Evolutionary conservation across 2,888 invertebrate genomes (phyloP), one percentile per base, ranked within the genome.

Genomic region (Proisotoma minuta): DNA sequence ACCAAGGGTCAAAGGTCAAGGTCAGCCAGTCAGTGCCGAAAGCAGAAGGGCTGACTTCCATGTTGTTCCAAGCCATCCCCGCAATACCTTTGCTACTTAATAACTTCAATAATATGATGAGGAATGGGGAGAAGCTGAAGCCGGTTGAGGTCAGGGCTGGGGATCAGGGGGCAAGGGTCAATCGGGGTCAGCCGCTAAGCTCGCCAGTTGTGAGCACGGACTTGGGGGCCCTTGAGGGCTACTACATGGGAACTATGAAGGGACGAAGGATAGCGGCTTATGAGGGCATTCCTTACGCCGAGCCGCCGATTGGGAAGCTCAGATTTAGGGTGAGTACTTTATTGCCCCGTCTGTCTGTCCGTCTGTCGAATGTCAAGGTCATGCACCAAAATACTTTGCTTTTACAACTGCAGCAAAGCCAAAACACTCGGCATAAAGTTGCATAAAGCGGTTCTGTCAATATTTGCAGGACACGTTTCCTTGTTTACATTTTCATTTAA

Each of bases 271-370:
- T 66, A 20, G 34, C 47, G 22, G 58, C 66, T 15, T 66, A 63
- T 57, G 61, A 66, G 54, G 66, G 66, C 12, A 62, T 67, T 50
- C 70, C 70, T 0, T 72, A 60, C 28, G 72, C 65, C 2, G 67
- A 73, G 27, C 56, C 68, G 1, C 69, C 72, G 0, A 26, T 68
- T 2, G 69, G 68, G 1, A 40, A 57, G 10, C 26, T 59, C 1
- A 54, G 72, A 18, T 72, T 72, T 56, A 50, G 58, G 56, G 71
- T 71, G 50, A 54, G 62, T 50, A 50, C 15, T n/a, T n/a, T n/a
- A n/a, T n/a, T n/a, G n/a, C n/a, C n/a, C n/a, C n/a, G n/a, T n/a
- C n/a, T n/a, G n/a, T n/a, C n/a, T n/a, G n/a, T n/a, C n/a, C n/a
- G n/a, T n/a, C n/a, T n/a, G n/a, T n/a, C n/a, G n/a, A n/a, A n/a